A percentile compares a stretch with the other conserved stretches of the same genome.
Evolutionary conservation across 1,140 invertebrate genomes (phyloP).

Genomic region (Lasioglossum baleicum): DNA sequence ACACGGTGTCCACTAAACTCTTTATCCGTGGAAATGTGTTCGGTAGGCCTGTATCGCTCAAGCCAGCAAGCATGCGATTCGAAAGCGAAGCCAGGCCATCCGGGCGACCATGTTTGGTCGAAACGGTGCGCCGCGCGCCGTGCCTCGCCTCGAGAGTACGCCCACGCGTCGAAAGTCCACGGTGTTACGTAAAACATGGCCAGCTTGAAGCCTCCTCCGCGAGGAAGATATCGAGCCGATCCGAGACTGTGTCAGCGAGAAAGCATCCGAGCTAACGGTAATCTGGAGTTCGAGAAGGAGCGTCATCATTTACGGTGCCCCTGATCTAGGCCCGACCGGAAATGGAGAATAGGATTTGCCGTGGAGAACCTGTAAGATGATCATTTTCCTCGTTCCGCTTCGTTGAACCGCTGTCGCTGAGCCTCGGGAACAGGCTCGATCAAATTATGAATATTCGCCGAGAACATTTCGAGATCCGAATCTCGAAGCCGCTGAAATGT

Average conservation of each 20-base stretch:
- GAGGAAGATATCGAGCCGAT: background rate
- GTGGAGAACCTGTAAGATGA: too few species aligned
- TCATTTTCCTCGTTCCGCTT: background rate
- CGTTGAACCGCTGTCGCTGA: conserved; percentile 9
- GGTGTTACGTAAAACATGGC: background rate
- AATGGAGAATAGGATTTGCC: background rate
- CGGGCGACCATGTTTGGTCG: conserved; percentile 31
- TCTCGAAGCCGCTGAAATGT: too few species aligned
- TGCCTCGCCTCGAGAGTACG: background rate
- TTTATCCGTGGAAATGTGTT: too few species aligned
- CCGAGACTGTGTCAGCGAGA: background rate
- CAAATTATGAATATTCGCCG: too few species aligned
- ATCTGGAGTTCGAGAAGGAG: background rate
- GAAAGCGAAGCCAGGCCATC: background rate
- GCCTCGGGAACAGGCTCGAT: background rate
- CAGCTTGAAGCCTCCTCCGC: background rate
- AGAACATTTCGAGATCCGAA: too few species aligned
- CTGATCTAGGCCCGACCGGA: background rate
- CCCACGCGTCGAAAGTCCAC: conserved; percentile 6
- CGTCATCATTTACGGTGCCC: too few species aligned
- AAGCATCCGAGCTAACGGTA: conserved; percentile 2
- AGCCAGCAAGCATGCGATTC: background rate
- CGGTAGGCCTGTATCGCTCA: too few species aligned
- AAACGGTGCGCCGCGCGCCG: background rate
- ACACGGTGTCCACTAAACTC: too few species aligned